These are phyloP conservation scores for Circaetus cinerascens DNA, from an alignment of 2,113 vertebrate genomes.

Conservation along the genomic window DNA sequence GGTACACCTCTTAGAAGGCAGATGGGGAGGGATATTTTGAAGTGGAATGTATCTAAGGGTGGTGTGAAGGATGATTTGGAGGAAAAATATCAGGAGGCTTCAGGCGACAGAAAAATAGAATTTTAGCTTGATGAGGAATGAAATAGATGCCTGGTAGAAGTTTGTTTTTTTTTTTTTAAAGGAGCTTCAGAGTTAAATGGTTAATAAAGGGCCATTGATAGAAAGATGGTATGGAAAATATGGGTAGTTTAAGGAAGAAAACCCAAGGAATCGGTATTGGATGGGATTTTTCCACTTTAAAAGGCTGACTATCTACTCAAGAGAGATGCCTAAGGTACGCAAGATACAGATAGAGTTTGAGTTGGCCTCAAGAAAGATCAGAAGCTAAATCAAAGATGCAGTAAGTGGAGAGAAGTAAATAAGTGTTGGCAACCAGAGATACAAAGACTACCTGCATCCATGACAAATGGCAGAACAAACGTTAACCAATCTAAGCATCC, in stretches of 20 bases:
- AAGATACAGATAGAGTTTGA: background rate
- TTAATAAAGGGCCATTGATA: background rate
- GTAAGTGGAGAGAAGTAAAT: background rate
- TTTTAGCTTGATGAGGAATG: background rate
- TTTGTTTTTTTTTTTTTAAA: background rate
- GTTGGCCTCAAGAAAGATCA: background rate
- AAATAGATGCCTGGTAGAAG: background rate
- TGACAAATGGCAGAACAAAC: background rate
- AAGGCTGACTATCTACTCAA: background rate
- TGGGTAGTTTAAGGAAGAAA: background rate
- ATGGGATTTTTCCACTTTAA: background rate
- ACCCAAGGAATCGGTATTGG: background rate
- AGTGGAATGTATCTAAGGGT: background rate
- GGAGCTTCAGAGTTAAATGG: background rate
- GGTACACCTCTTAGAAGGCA: background rate
- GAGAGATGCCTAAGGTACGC: background rate
- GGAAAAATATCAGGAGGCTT: background rate
- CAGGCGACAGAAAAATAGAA: background rate
- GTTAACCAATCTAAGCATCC: background rate
- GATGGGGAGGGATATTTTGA: background rate
- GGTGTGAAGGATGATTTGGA: background rate
- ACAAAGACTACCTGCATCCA: background rate
- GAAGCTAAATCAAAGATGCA: background rate
- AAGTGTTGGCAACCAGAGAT: background rate
- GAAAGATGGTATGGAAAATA: background rate